Base-by-base conservation (phyloP, 2,888 invertebrate species). In the Poecilobothrus nobilitatus region DNA sequence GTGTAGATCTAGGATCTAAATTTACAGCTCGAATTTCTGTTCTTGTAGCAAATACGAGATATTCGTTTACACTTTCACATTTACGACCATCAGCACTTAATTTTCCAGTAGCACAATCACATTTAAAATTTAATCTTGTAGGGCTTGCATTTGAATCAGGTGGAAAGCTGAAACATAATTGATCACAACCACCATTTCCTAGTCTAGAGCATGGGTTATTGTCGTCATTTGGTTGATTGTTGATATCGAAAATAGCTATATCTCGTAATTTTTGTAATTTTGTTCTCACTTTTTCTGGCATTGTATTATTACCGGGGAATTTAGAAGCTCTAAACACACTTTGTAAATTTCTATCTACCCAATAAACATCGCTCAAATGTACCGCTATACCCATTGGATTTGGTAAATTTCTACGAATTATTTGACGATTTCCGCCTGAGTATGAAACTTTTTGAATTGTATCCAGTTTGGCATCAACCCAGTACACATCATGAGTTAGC, bases 381-480 rank as follows among this genome's bases (percentile, higher is more conserved):
- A 97, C 86, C 0, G 96, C 93, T 37, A 97, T 88, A 18, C 96
- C 97, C 90, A 94, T 94, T 0, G 96, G 95, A 78, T 94, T 95
- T 0, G 97, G 96, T 20, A 96, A 82, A 77, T 95, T 94, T 2
- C 91, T 86, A 65, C 94, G 85, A 65, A 97, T 91, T 7, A 94
- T 87, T 78, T 92, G 91, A 71, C 92, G 84, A 76, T 89, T 91
- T 1, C 89, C 91, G 1, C 94, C 94, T 41, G 85, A 89, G 79
- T 88, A 93, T 0, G 92, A 89, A n/a, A 95, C 90, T 79, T 91
- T 93, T 78, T 97, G 97, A 69, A 99, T 96, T 75, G 90, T 93
- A 78, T 99, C 98, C 37, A 95, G 84, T 78, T 92, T 91, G 0
- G 95, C 92, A 80, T 99, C 99, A 0, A 96, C 95, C 98, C 98